Evolutionary conservation across 2,888 invertebrate genomes (phyloP).

Genomic region (Sacculina carcini): DNA sequence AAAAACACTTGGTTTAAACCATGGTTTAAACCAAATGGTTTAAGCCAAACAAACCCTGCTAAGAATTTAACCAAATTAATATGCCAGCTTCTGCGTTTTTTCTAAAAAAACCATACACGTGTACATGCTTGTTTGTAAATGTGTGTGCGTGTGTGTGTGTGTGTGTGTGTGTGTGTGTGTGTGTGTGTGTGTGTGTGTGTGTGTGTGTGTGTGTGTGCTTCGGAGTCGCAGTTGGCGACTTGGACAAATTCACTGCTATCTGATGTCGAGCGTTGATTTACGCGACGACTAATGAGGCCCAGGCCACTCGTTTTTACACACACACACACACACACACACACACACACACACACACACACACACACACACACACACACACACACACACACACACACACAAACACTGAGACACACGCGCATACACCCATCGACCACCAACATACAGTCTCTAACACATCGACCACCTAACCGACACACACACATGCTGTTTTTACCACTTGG

Average conservation of each 20-base stretch:
- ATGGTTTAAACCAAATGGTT: too few relatives aligned
- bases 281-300: too few relatives aligned
- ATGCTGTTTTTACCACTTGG: too few relatives aligned
- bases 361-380: constrained; percentile 3
- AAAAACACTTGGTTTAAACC: too few relatives aligned
- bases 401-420: constrained; percentile 2
- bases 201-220: not conserved
- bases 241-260: too few relatives aligned
- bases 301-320: too few relatives aligned
- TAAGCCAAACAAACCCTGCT: too few relatives aligned
- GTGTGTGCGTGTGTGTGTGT: not conserved
- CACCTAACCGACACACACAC: not conserved
- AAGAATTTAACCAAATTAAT: too few relatives aligned
- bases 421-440: not conserved
- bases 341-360: not conserved
- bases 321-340: not conserved
- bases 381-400: constrained; percentile 3
- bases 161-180: constrained; percentile 1
- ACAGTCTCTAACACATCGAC: not conserved
- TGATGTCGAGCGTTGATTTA: too few relatives aligned
- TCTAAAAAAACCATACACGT: too few relatives aligned
- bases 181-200: not conserved
- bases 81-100: too few relatives aligned
- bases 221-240: not conserved
- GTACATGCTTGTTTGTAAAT: not conserved